Evolutionary conservation across 1,140 invertebrate species (phyloP).

Genomic region (Drosophila rufa): DNA sequence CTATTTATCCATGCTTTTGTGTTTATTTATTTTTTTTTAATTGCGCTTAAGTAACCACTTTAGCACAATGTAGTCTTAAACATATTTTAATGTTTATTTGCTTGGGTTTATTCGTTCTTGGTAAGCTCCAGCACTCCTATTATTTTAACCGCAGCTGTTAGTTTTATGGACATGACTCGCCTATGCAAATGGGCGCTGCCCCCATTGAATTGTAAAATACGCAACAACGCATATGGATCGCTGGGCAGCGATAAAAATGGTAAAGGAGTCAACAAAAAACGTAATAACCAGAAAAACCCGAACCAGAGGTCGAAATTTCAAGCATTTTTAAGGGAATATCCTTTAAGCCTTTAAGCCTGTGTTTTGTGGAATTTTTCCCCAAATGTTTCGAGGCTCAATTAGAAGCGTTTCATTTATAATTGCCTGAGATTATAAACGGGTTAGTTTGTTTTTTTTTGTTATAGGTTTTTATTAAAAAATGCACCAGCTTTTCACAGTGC

Average conservation of each 20-base stretch:
- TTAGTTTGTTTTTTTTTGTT: neutral
- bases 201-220: constrained; percentile 79
- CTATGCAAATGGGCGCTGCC: constrained; percentile 66
- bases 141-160: constrained; percentile 7
- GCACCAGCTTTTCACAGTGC: neutral
- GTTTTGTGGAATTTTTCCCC: neutral
- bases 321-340: constrained; percentile 6
- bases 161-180: constrained; percentile 51
- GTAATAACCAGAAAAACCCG: neutral
- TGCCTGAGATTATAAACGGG: neutral
- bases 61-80: neutral
- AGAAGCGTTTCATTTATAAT: neutral
- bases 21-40: neutral
- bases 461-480: neutral
- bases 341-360: neutral
- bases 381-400: neutral
- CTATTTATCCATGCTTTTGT: neutral
- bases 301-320: constrained; percentile 13
- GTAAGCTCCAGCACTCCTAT: neutral
- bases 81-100: neutral
- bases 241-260: constrained; percentile 12
- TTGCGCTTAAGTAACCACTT: neutral
- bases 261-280: neutral
- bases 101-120: neutral
- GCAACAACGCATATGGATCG: constrained; percentile 61